phyloP scores from a whole-genome alignment of 2,113 vertebrate species.

The Bufo bufo region DNA sequence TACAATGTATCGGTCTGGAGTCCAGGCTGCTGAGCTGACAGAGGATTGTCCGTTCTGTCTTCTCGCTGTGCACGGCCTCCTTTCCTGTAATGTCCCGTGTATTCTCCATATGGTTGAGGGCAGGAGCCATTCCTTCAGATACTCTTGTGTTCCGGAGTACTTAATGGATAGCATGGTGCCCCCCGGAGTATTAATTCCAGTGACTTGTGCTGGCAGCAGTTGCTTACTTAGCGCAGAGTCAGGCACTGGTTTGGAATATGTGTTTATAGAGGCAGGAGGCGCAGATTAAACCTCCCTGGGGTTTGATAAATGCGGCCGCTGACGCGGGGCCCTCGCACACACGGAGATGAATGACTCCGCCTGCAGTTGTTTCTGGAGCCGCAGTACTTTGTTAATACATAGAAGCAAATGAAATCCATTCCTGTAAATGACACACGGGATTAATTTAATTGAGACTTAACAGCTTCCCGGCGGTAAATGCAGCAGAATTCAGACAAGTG shows the following conservation, averaged over 20 bases:
- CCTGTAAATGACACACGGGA: constrained; percentile 34
- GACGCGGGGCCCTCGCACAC: neutral
- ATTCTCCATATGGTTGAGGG: neutral
- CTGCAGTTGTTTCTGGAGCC: neutral
- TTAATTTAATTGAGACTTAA: constrained; percentile 34
- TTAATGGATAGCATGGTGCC: no score
- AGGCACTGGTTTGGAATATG: constrained; percentile 8
- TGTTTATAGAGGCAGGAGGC: neutral
- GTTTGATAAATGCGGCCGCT: constrained; percentile 21
- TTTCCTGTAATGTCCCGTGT: neutral
- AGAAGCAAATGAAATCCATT: constrained; percentile 21
- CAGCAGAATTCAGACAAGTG: neutral
- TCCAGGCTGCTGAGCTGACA: neutral
- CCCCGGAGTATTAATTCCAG: neutral
- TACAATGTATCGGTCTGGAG: neutral
- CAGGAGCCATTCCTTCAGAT: no score
- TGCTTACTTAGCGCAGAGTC: neutral
- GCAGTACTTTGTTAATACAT: constrained; percentile 20
- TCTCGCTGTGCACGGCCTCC: neutral
- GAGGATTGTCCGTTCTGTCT: neutral
- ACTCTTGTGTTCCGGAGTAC: no score
- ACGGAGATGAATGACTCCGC: constrained; percentile 16
- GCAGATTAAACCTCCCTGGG: neutral
- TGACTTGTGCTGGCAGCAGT: neutral
- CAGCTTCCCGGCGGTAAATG: constrained; percentile 2